phyloP scores from a whole-genome alignment of 2,113 vertebrate species.

The Strix aluco region DNA sequence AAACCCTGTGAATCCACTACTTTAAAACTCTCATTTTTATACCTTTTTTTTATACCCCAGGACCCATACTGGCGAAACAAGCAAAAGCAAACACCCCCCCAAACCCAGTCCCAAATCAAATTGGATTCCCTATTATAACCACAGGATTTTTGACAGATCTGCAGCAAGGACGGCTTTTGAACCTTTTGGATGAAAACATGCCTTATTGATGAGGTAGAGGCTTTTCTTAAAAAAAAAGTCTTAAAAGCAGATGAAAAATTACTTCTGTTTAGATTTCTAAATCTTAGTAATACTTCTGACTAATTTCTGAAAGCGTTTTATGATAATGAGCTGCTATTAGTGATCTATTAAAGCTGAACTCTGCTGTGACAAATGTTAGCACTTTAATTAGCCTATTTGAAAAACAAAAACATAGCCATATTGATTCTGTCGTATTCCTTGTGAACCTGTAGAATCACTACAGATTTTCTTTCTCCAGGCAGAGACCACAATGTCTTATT shows the following conservation, averaged over 20 bases:
- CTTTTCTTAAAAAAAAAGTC: not conserved
- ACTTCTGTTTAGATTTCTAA: not conserved
- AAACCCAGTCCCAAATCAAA: not conserved
- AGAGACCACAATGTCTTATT: not conserved
- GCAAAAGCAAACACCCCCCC: not conserved
- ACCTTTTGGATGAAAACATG: not conserved
- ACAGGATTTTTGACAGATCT: not conserved
- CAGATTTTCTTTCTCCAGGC: not conserved
- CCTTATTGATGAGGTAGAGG: not conserved
- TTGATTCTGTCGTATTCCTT: not conserved
- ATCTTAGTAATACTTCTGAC: not conserved
- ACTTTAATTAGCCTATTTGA: not conserved
- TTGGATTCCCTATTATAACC: not conserved
- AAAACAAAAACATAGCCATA: not conserved
- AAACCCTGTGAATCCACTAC: not conserved
- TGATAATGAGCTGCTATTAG: not conserved
- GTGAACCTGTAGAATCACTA: not conserved
- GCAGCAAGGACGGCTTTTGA: not conserved
- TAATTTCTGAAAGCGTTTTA: not conserved
- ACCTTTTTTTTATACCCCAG: not conserved
- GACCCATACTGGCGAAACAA: not conserved
- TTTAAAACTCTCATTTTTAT: not conserved
- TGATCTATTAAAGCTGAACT: not conserved
- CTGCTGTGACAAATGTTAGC: not conserved
- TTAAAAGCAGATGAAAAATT: not conserved